These are phyloP conservation scores for Drosophila peninsularis DNA, from an alignment of 2,888 invertebrate genomes.

Conservation along the genomic window DNA sequence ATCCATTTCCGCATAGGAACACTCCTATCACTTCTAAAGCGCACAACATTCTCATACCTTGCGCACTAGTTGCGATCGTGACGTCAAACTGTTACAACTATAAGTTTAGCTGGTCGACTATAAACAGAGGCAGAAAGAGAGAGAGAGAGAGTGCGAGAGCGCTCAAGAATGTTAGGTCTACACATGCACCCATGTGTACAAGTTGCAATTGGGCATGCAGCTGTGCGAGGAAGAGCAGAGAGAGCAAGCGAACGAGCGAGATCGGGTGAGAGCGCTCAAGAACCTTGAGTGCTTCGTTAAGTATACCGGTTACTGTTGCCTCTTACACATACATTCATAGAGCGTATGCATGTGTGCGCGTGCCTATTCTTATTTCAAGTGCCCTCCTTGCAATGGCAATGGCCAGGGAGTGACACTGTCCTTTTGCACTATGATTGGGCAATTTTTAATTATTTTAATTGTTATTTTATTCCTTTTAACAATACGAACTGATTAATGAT, in stretches of 20 bases:
- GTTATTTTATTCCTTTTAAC: no score
- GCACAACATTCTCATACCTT: slow-evolving; percentile 2
- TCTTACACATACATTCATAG: background rate
- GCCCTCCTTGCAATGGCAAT: slow-evolving; percentile 22
- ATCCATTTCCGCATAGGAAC: background rate
- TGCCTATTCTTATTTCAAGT: slow-evolving; percentile 12
- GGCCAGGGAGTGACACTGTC: slow-evolving; percentile 16
- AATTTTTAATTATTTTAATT: background rate
- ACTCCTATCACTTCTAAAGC: background rate
- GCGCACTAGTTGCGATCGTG: slow-evolving; percentile 3
- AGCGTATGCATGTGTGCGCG: background rate
- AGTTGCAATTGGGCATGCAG: slow-evolving; percentile 2
- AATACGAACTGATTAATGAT: background rate
- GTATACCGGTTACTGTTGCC: slow-evolving; percentile 19
- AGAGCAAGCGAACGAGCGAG: background rate
- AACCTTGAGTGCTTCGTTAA: slow-evolving; percentile 26
- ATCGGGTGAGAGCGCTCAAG: background rate
- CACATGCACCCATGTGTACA: background rate
- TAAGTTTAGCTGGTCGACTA: slow-evolving; percentile 4
- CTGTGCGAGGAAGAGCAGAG: background rate
- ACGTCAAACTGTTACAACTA: slow-evolving; percentile 10
- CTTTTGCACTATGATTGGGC: slow-evolving; percentile 13
- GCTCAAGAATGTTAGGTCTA: background rate
- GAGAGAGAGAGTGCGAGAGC: background rate
- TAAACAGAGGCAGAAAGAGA: background rate